A percentile compares a stretch with the other conserved stretches of the same genome.
These are phyloP conservation scores for Chrysolina haemoptera DNA, from an alignment of 2,888 invertebrate genomes.

Conservation along the genomic window DNA sequence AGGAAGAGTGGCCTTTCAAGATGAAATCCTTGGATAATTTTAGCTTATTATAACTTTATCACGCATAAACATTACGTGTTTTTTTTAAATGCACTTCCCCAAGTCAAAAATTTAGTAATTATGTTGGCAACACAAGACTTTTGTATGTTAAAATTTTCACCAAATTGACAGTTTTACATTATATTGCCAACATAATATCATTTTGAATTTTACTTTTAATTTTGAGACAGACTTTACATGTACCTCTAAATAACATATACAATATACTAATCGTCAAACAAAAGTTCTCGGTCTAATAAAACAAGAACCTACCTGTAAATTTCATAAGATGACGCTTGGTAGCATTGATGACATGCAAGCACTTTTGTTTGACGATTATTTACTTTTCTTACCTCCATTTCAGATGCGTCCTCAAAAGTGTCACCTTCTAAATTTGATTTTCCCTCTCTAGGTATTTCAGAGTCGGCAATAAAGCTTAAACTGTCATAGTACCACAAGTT, in stretches of 20 bases:
- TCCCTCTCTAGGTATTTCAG: slow-evolving; percentile 37
- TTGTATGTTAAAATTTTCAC: too few species aligned
- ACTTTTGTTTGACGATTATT: slow-evolving; percentile 13
- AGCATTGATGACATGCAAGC: not conserved
- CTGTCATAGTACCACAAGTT: slow-evolving; percentile 30
- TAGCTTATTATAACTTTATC: slow-evolving; percentile 3
- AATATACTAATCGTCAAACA: slow-evolving; percentile 15
- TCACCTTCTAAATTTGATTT: slow-evolving; percentile 18
- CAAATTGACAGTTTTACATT: slow-evolving; percentile 1
- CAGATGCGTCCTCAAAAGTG: slow-evolving; percentile 6
- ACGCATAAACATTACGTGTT: slow-evolving; percentile 12
- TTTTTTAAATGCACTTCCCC: too few species aligned
- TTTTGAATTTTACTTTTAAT: slow-evolving; percentile 13
- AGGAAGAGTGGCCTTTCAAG: slow-evolving; percentile 13
- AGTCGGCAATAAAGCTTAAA: slow-evolving; percentile 47
- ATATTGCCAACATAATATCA: slow-evolving; percentile 12
- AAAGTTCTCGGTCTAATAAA: not conserved
- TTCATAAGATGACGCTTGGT: slow-evolving; percentile 17
- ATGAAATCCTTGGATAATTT: slow-evolving; percentile 11
- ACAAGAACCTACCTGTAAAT: slow-evolving; percentile 15
- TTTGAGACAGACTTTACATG: slow-evolving; percentile 7
- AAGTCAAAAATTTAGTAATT: too few species aligned
- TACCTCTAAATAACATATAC: slow-evolving; percentile 10
- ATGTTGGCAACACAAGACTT: too few species aligned
- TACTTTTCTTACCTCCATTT: slow-evolving; percentile 19